Evolutionary conservation across 1,140 invertebrate genomes (phyloP).

Genomic region (Drosophila sucinea): DNA sequence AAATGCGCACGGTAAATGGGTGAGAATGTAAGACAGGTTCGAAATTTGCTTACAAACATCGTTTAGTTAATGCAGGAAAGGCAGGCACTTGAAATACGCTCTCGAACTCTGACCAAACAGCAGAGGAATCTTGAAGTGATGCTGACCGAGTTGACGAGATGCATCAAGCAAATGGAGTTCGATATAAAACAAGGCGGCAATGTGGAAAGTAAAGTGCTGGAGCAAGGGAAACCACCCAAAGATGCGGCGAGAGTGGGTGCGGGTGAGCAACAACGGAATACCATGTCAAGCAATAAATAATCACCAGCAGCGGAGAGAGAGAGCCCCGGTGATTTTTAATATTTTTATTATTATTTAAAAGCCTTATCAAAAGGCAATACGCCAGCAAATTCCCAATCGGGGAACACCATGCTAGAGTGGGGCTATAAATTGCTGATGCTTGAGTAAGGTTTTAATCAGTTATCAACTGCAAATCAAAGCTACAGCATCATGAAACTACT

Average conservation of each 20-base stretch:
- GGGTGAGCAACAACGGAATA: not conserved
- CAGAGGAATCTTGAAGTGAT: conserved; percentile 41
- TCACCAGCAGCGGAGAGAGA: conserved; percentile 13
- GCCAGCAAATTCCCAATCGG: not conserved
- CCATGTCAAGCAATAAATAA: conserved; percentile 12
- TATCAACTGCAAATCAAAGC: not conserved
- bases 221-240: not conserved
- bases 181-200: conserved; percentile 29
- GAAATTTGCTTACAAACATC: not conserved
- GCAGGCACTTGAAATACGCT: not conserved
- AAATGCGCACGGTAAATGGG: conserved; percentile 41
- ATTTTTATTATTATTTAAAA: not conserved
- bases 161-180: conserved; percentile 57
- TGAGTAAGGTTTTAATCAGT: conserved; percentile 11
- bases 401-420: not conserved
- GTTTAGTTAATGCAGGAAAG: conserved; percentile 35
- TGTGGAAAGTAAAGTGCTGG: not conserved
- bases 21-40: not conserved
- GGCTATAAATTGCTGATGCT: conserved; percentile 41
- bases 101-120: conserved; percentile 8
- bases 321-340: conserved; percentile 5
- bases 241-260: not conserved
- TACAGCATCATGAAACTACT: conserved; percentile 50
- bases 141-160: conserved; percentile 54
- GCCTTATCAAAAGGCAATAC: not conserved